phyloP scores from a whole-genome alignment of 2,113 vertebrate species.

The Mus spicilegus region DNA sequence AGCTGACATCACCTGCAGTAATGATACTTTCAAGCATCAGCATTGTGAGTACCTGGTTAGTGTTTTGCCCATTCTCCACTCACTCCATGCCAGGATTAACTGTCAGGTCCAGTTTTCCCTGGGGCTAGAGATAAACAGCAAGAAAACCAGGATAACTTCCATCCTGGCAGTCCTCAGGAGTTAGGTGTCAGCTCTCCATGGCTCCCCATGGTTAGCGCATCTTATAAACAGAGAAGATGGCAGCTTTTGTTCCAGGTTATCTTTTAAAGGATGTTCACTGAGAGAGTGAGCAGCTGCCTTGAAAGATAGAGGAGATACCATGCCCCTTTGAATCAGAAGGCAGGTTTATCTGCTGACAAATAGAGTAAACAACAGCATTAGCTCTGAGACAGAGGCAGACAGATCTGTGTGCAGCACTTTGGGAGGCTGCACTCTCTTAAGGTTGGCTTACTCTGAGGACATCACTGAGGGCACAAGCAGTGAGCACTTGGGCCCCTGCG shows the following conservation, averaged over 20 bases:
- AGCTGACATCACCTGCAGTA: not conserved
- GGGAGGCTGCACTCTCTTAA: slow-evolving; percentile 13
- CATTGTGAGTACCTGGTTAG: not conserved
- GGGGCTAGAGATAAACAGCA: not conserved
- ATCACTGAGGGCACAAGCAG: not conserved
- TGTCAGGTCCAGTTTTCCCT: not conserved
- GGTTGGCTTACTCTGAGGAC: not conserved
- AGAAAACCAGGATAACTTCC: not conserved
- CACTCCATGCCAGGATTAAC: not conserved
- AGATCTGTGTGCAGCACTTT: not conserved
- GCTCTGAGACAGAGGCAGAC: not conserved
- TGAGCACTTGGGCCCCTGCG: not conserved
- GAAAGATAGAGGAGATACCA: not conserved
- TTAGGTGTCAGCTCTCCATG: not conserved
- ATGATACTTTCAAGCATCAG: not conserved
- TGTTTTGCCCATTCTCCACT: not conserved
- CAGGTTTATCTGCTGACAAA: slow-evolving; percentile 24
- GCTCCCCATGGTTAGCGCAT: not conserved
- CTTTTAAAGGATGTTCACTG: not conserved
- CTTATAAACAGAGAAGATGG: slow-evolving; percentile 11
- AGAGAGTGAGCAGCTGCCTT: not conserved
- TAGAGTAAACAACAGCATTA: not conserved
- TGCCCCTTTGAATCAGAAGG: not conserved
- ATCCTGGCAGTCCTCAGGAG: not conserved
- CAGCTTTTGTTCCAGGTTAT: slow-evolving; percentile 12